Evolutionary conservation across 2,888 invertebrate genomes (phyloP), one percentile per base, ranked within the genome.

Genomic region (Cetonia aurata): DNA sequence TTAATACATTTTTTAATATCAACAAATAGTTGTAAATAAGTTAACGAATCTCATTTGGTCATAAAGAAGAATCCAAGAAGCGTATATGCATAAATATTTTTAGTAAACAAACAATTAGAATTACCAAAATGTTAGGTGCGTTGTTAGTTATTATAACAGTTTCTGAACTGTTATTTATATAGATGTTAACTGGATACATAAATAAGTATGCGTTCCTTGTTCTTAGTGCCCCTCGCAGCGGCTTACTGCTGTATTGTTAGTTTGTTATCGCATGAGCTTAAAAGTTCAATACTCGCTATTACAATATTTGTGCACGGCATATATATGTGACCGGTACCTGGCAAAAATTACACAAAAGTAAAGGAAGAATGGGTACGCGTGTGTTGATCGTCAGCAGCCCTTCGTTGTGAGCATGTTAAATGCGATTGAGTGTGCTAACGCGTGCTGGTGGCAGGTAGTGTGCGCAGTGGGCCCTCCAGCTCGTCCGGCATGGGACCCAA

Each of bases 381-480:
- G 46, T 25, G 37, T 37, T 37, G 37, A 37, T 31, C 55, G 57
- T 42, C 17, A 42, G 62, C 62, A 37, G 52, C 62, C 41, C 37
- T 50, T 65, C 46, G 37, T 50, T 65, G 50, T 65, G 50, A 65
- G 62, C 62, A 65, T 65, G 62, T 33, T 50, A 65, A 65, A 25
- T 50, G 62, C 62, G 62, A 65, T 65, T 60, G 52, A 65, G 62
- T 65, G 62, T 74, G 79, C 81, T 83, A 83, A 83, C 78, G 79
- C 79, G 79, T 80, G 79, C 79, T 83, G 82, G 82, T 83, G 83
- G 80, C 81, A 84, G 84, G 83, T 81, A 85, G 85, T 81, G 80
- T 84, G 83, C 82, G 84, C 74, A 84, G 83, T 78, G 80, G 80
- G 71, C 80, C 81, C 70, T 75, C 79, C 57, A 75, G 73, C 68